phyloP scores from a whole-genome alignment of 2,113 vertebrate genomes.

The Phylloscopus whistleri region DNA sequence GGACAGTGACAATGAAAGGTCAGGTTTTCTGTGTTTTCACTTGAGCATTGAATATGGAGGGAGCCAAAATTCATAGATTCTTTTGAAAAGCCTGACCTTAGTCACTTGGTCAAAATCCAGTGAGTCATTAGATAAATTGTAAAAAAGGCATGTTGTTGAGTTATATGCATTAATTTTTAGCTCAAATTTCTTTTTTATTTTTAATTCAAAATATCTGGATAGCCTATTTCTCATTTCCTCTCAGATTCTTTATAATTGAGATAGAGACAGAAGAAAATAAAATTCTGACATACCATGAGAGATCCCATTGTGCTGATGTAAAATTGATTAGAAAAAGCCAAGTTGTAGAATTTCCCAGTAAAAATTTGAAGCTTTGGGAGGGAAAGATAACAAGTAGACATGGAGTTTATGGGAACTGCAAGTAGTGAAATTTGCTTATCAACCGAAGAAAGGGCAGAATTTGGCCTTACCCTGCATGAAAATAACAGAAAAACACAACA shows the following conservation, averaged over 20 bases:
- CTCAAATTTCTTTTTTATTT: not conserved
- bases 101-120: not conserved
- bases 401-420: not conserved
- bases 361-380: not conserved
- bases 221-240: not conserved
- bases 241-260: not conserved
- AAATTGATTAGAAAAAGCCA: not conserved
- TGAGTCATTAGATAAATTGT: not conserved
- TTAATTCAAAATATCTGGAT: not conserved
- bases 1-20: not conserved
- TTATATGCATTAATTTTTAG: not conserved
- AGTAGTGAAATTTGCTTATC: not conserved
- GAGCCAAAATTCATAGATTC: not conserved
- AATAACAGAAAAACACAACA: conserved; percentile 17
- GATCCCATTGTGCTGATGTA: not conserved
- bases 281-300: not conserved
- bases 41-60: not conserved
- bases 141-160: not conserved
- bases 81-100: not conserved
- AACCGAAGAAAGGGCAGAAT: not conserved
- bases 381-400: not conserved
- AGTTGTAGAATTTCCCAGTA: not conserved
- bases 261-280: not conserved
- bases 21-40: not conserved
- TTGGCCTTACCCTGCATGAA: conserved; percentile 3